A percentile compares a stretch with the other conserved stretches of the same genome.
Conservation (phyloP, 2,888 invertebrate genomes). For the Cistogaster globosa region DNA sequence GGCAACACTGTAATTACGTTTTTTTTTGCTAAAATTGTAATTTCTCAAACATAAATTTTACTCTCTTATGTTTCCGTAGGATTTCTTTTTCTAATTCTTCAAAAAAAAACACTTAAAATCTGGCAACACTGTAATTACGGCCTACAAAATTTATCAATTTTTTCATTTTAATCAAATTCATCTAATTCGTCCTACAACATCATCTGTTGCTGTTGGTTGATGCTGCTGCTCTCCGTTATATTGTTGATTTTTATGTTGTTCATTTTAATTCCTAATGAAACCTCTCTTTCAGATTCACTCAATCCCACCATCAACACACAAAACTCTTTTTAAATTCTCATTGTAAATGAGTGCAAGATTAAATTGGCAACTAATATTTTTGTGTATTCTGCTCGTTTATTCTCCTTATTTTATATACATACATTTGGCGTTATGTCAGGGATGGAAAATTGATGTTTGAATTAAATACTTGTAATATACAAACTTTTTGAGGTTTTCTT, state of each 20-base stretch:
- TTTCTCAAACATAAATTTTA: no score
- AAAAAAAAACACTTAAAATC: no score
- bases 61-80: no score
- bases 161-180: background rate
- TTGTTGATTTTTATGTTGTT: conserved; percentile 26
- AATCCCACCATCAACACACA: conserved; percentile 3
- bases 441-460: conserved; percentile 5
- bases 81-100: no score
- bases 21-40: no score
- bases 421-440: background rate
- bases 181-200: conserved; percentile 21
- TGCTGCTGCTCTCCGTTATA: conserved; percentile 3
- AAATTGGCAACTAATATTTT: conserved; percentile 16
- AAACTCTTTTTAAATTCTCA: conserved; percentile 15
- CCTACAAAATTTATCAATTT: background rate
- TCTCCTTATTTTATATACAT: background rate
- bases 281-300: conserved; percentile 37
- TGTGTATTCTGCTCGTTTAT: conserved; percentile 1
- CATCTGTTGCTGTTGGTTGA: conserved; percentile 54
- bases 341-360: conserved; percentile 55
- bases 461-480: no score
- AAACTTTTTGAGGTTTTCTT: no score
- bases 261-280: background rate
- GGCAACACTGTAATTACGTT: no score
- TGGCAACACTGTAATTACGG: no score